Percentiles rank a stretch among this genome's conserved stretches.
Conservation (phyloP, 1,140 invertebrate genomes). For the Philopotamus ludificatus region DNA sequence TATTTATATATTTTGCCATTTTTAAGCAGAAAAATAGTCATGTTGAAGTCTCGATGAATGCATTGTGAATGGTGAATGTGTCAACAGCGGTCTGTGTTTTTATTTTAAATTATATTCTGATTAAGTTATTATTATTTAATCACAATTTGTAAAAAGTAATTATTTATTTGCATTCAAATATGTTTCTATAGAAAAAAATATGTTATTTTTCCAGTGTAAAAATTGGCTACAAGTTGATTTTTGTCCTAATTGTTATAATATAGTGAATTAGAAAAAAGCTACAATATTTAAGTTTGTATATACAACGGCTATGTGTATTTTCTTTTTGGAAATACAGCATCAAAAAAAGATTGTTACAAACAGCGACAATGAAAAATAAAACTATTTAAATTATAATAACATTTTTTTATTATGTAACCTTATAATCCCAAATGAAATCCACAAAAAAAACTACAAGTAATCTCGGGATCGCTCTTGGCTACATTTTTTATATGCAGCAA, state of each 20-base stretch:
- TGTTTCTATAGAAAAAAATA: slow-evolving; percentile 15
- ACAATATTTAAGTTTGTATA: slow-evolving; percentile 39
- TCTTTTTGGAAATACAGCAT: slow-evolving; percentile 34
- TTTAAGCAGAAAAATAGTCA: slow-evolving; percentile 41
- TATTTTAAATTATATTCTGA: slow-evolving; percentile 11
- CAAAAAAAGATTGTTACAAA: slow-evolving; percentile 36
- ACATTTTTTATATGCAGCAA: too few relatives aligned
- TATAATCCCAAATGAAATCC: slow-evolving; percentile 1
- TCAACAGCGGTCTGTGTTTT: slow-evolving; percentile 27
- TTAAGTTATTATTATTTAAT: slow-evolving; percentile 35
- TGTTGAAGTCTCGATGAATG: slow-evolving; percentile 35
- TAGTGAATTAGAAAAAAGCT: slow-evolving; percentile 23
- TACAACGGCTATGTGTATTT: slow-evolving; percentile 38
- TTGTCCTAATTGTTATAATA: slow-evolving; percentile 38
- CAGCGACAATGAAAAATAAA: slow-evolving; percentile 39
- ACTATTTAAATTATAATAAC: slow-evolving; percentile 35
- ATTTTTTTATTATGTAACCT: too few relatives aligned
- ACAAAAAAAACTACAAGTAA: too few relatives aligned
- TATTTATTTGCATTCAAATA: slow-evolving; percentile 39
- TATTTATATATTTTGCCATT: slow-evolving; percentile 41
- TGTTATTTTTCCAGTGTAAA: slow-evolving; percentile 39
- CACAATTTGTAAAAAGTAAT: slow-evolving; percentile 11
- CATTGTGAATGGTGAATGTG: slow-evolving; percentile 32
- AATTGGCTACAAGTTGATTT: slow-evolving; percentile 37
- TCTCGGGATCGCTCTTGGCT: too few relatives aligned